These are phyloP conservation scores for Paedocypris sp. DNA, from an alignment of 2,113 vertebrate species.

Conservation along the genomic window DNA sequence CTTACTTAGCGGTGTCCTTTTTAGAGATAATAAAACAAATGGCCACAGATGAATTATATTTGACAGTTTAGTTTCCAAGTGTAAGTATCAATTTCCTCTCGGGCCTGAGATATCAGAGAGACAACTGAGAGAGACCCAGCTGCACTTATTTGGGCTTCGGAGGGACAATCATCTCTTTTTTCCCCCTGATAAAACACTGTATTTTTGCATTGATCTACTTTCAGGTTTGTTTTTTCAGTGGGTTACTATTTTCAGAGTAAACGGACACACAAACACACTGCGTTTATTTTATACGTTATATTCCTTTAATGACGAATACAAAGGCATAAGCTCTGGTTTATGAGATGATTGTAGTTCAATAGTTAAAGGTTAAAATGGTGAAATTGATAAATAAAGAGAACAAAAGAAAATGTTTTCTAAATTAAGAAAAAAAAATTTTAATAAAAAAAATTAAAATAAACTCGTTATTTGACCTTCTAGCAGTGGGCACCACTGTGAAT, in stretches of 20 bases:
- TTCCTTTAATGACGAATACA: too few relatives aligned
- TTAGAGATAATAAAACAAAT: slow-evolving; percentile 38
- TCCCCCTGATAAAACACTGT: slow-evolving; percentile 33
- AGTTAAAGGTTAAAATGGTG: too few relatives aligned
- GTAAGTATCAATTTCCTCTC: slow-evolving; percentile 40
- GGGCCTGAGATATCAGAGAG: slow-evolving; percentile 31
- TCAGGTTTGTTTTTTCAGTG: slow-evolving; percentile 24
- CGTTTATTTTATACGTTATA: not conserved
- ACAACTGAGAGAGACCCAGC: slow-evolving; percentile 25
- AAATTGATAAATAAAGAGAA: too few relatives aligned
- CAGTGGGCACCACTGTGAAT: too few relatives aligned
- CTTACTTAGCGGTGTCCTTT: slow-evolving; percentile 33
- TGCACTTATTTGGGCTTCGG: slow-evolving; percentile 32
- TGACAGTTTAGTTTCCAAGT: slow-evolving; percentile 41
- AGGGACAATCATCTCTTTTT: slow-evolving; percentile 28
- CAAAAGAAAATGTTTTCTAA: too few relatives aligned
- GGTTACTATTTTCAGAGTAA: slow-evolving; percentile 23
- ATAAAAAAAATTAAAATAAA: too few relatives aligned
- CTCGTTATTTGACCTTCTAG: too few relatives aligned
- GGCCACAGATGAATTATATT: slow-evolving; percentile 36
- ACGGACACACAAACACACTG: slow-evolving; percentile 7
- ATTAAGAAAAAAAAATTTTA: too few relatives aligned
- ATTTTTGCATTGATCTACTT: slow-evolving; percentile 2
- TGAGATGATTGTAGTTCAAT: too few relatives aligned
- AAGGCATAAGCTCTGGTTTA: too few relatives aligned